Base-by-base conservation (phyloP, 1,140 invertebrate genomes). In the Epicauta chinensis region DNA sequence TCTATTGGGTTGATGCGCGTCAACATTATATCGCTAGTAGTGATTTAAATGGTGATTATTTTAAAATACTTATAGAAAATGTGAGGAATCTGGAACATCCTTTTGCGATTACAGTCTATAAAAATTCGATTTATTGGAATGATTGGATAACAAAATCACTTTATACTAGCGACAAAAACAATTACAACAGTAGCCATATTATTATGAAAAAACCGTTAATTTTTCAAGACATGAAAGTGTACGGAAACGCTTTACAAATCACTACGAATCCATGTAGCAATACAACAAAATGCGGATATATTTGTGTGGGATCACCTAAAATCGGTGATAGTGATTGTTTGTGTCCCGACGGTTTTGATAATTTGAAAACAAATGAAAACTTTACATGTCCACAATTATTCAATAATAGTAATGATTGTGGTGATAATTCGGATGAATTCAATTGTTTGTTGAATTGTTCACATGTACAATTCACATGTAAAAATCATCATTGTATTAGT, bases 1-100 rank as follows among this genome's bases (percentile, higher is more conserved):
- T 94, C 15, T 94, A 91, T 66, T 93, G 89, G 86, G 89, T 91
- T 0, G 91, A 93, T 63, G 89, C 90, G 0, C 77, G 82, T 51
- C 77, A 84, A 54, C 89, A 93, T 72, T 91, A 86, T 63, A 91
- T 97, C 38, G 89, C 84, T 1, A 89, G 86, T 34, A 83, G 87
- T 0, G 83, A 93, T 71, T 77, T 93, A 38, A 81, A 94, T 61
- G 93, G 93, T 0, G 77, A 79, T 29, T 78, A 83, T 62, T 84
- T 93, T 44, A 81, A 80, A 42, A 83, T 80, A 69, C 80, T 91
- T 34, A 75, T 86, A 30, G 73, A 71, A 12, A 74, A 80, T 36
- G 78, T 81, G 59, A 81, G 84, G 16, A 75, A 76, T 41, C 80
- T 86, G 0, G 76, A 79, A 0, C 90, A 93, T 77, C 90, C 90